phyloP scores from a whole-genome alignment of 2,113 vertebrate genomes.

The Egretta garzetta region DNA sequence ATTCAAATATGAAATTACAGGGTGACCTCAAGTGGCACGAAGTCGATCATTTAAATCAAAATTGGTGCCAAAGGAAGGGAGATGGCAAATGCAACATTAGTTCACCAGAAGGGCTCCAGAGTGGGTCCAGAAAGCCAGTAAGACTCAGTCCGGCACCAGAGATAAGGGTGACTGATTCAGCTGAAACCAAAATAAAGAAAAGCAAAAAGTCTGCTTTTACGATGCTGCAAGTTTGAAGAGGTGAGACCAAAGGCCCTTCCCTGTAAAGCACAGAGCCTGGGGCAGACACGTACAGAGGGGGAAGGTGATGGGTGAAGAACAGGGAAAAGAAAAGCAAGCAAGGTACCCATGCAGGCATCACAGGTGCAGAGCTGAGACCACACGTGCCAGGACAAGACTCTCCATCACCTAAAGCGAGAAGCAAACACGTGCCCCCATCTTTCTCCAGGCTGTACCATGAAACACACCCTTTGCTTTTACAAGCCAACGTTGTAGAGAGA shows the following conservation, averaged over 20 bases:
- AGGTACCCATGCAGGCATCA: accelerated
- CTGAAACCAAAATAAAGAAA: not conserved
- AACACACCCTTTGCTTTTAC: not conserved
- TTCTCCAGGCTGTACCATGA: not conserved
- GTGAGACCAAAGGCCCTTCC: not conserved
- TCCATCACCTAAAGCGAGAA: accelerated
- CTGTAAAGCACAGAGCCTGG: not conserved
- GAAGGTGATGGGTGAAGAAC: not conserved
- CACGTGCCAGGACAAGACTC: accelerated
- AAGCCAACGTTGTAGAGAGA: not conserved
- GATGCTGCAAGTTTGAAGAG: not conserved
- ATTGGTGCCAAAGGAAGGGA: not conserved
- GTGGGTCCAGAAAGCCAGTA: not conserved
- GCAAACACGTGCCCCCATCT: accelerated
- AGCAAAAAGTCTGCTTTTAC: not conserved
- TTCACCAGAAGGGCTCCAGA: not conserved
- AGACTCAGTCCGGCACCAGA: not conserved
- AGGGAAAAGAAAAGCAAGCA: not conserved
- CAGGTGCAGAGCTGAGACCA: not conserved
- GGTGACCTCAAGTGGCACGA: not conserved
- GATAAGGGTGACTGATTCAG: not conserved
- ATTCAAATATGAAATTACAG: not conserved
- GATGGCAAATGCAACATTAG: not conserved
- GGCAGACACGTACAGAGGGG: accelerated
- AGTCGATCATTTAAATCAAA: not conserved